Evolutionary conservation across 2,113 vertebrate genomes (phyloP).

Genomic region (Sinocyclocheilus maitianheensis): DNA sequence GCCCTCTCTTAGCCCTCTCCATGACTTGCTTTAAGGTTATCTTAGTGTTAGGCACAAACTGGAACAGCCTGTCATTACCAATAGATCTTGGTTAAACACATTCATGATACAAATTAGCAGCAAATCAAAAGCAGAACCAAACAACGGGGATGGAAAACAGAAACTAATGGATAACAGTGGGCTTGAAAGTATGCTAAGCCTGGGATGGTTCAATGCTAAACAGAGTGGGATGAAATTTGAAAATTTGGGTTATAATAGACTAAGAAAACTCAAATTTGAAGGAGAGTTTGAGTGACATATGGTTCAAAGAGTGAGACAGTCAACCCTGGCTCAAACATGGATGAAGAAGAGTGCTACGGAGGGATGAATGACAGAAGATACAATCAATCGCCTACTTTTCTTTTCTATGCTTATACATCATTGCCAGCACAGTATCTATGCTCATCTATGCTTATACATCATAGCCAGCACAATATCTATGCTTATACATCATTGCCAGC

Average conservation of each 20-base stretch:
- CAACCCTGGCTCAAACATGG: slow-evolving; percentile 59
- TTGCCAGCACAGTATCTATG: too few species aligned
- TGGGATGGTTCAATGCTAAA: neutral
- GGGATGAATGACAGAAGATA: slow-evolving; percentile 44
- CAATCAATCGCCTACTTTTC: slow-evolving; percentile 4
- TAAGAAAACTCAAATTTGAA: slow-evolving; percentile 16
- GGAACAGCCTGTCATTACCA: slow-evolving; percentile 11
- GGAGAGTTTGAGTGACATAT: slow-evolving; percentile 9
- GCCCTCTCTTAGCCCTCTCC: slow-evolving; percentile 23
- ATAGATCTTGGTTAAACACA: slow-evolving; percentile 10
- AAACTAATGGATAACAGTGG: slow-evolving; percentile 30
- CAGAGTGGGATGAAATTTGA: slow-evolving; percentile 32
- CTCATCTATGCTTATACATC: neutral
- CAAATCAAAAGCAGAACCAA: slow-evolving; percentile 42
- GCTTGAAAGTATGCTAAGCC: slow-evolving; percentile 18
- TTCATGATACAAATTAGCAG: slow-evolving; percentile 12
- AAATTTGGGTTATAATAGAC: neutral
- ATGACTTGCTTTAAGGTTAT: slow-evolving; percentile 22
- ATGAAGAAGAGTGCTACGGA: slow-evolving; percentile 30
- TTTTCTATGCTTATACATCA: neutral
- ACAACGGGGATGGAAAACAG: slow-evolving; percentile 35
- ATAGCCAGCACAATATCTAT: too few species aligned
- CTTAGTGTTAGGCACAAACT: slow-evolving; percentile 29
- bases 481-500: neutral
- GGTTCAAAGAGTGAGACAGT: slow-evolving; percentile 41